Conservation (phyloP, 2,113 vertebrate genomes). For the Promerops cafer region DNA sequence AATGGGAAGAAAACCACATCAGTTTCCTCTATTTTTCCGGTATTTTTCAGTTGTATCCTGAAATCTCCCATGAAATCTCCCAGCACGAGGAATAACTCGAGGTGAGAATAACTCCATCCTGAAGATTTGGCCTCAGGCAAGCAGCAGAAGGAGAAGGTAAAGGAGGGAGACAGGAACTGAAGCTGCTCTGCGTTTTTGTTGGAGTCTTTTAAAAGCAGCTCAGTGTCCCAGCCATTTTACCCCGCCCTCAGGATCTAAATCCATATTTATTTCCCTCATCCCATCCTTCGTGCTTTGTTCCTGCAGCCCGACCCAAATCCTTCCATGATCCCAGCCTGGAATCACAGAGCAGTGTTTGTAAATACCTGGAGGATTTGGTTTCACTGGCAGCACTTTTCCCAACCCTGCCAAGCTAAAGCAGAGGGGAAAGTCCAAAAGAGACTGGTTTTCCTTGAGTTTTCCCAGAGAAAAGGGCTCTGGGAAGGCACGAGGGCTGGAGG, state of each 20-base stretch:
- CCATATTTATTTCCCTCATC: fast-evolving
- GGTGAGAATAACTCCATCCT: background rate
- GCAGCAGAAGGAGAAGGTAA: background rate
- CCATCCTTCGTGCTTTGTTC: background rate
- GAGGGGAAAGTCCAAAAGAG: background rate
- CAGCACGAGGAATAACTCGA: background rate
- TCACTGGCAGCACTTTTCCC: background rate
- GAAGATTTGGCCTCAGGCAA: background rate
- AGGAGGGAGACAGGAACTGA: background rate
- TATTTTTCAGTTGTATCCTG: background rate
- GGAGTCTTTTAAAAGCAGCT: background rate
- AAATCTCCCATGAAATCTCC: background rate
- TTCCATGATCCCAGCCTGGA: background rate
- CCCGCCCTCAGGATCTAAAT: background rate
- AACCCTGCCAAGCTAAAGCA: background rate
- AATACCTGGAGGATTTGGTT: background rate
- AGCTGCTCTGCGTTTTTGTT: fast-evolving
- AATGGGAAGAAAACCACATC: background rate
- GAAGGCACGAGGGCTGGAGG: background rate
- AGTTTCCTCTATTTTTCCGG: background rate
- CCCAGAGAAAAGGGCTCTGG: background rate
- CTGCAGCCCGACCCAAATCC: background rate
- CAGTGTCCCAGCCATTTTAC: background rate
- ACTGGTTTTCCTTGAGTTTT: background rate
- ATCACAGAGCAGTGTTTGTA: background rate